phyloP scores from a whole-genome alignment of 2,888 invertebrate species.

The Timema cristinae region DNA sequence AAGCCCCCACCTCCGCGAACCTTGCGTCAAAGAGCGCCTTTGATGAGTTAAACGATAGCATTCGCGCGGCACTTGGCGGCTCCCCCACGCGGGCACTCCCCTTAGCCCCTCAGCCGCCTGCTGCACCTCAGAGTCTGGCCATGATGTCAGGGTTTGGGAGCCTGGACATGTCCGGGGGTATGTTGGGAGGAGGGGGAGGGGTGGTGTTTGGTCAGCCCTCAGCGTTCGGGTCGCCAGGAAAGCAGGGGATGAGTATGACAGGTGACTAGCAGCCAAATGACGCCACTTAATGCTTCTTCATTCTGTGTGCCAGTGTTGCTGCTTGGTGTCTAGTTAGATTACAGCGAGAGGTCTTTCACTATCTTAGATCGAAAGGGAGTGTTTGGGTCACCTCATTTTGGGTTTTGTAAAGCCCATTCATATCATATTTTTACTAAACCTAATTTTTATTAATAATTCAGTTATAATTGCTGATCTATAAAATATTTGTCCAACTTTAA shows the following conservation, averaged over 20 bases:
- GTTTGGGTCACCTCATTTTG: too few species aligned
- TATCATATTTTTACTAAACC: too few species aligned
- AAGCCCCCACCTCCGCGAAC: constrained; percentile 30
- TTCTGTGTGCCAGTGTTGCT: not conserved
- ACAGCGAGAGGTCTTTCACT: too few species aligned
- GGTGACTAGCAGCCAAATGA: too few species aligned
- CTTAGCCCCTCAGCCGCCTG: constrained; percentile 20
- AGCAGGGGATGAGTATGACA: constrained; percentile 46
- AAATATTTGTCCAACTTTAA: too few species aligned
- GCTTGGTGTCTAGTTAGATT: too few species aligned
- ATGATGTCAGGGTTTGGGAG: constrained; percentile 37
- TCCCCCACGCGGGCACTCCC: constrained; percentile 47
- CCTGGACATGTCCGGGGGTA: constrained; percentile 37
- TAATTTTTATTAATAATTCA: too few species aligned
- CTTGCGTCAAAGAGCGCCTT: constrained; percentile 59
- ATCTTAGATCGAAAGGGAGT: too few species aligned
- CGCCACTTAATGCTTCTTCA: not conserved
- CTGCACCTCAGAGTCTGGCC: constrained; percentile 20
- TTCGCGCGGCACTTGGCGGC: constrained; percentile 63
- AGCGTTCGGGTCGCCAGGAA: constrained; percentile 49
- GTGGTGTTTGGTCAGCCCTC: constrained; percentile 40
- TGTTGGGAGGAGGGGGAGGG: constrained; percentile 34
- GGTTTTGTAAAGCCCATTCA: too few species aligned
- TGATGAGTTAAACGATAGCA: constrained; percentile 65
- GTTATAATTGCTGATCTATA: too few species aligned